Evolutionary conservation across 2,113 vertebrate species (phyloP).

Genomic region (Nematolebias whitei): DNA sequence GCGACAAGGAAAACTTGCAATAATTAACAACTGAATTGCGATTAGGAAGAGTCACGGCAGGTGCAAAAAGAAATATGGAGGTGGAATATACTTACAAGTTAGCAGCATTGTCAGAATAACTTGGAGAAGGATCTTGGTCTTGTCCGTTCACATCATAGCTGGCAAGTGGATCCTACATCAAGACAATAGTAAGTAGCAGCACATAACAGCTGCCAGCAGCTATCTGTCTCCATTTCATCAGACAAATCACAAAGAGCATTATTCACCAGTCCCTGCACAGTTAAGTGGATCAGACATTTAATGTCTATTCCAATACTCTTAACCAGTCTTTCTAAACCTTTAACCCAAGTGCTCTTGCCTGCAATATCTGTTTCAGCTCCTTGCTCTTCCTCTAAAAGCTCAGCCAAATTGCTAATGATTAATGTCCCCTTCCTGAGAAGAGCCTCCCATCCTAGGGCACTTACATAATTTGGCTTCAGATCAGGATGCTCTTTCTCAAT

Average conservation of each 20-base stretch:
- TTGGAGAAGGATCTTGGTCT: constrained; percentile 90
- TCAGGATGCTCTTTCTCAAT: constrained; percentile 92
- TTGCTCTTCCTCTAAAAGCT: constrained; percentile 54
- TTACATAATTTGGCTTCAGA: constrained; percentile 95
- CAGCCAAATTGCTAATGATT: constrained; percentile 72
- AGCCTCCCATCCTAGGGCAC: constrained; percentile 73
- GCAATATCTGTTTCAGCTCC: constrained; percentile 57
- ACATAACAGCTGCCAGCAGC: constrained; percentile 50
- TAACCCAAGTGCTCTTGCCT: constrained; percentile 52
- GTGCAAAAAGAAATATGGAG: constrained; percentile 13
- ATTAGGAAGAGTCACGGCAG: constrained; percentile 19
- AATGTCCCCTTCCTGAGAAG: constrained; percentile 60
- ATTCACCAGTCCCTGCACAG: constrained; percentile 57
- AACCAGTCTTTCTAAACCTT: constrained; percentile 60
- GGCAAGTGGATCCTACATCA: constrained; percentile 88
- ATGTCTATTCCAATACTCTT: constrained; percentile 67
- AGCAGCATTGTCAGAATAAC: constrained; percentile 85
- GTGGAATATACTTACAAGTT: constrained; percentile 87
- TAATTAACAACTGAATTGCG: constrained; percentile 36
- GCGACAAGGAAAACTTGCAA: constrained; percentile 39
- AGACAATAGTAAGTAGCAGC: constrained; percentile 47
- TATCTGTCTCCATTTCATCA: constrained; percentile 62
- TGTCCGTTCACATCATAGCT: constrained; percentile 93
- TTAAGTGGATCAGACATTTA: constrained; percentile 71
- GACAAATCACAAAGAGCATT: constrained; percentile 63